A percentile compares a stretch with the other conserved stretches of the same genome.
Conservation (phyloP, 2,113 vertebrate species). For the Macaca nemestrina region DNA sequence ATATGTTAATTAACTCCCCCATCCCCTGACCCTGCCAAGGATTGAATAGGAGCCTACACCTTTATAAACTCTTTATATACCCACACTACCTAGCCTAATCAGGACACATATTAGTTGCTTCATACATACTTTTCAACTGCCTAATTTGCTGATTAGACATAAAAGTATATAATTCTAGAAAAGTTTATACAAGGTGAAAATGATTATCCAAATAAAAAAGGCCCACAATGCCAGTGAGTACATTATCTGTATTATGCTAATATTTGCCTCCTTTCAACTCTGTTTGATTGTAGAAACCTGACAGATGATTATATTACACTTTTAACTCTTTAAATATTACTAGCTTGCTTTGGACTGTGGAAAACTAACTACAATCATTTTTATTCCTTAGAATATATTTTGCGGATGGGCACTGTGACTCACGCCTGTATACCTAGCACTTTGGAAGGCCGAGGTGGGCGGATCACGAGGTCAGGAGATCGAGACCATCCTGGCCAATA, state of each 20-base stretch:
- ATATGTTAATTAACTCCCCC: not conserved
- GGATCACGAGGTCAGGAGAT: no score
- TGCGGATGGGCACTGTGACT: not conserved
- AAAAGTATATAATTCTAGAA: slow-evolving; percentile 1
- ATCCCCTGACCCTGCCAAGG: not conserved
- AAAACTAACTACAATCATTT: not conserved
- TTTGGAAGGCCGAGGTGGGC: no score
- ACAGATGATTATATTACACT: not conserved
- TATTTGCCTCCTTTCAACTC: not conserved
- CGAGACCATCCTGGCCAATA: no score
- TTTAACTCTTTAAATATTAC: not conserved
- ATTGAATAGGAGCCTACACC: not conserved
- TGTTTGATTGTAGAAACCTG: not conserved
- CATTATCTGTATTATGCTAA: not conserved
- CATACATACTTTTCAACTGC: not conserved
- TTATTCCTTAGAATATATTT: not conserved
- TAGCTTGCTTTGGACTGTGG: not conserved
- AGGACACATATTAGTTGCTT: not conserved
- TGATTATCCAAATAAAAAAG: not conserved
- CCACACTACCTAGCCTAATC: not conserved
- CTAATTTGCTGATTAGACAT: not conserved
- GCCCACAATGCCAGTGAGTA: not conserved
- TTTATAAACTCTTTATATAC: not conserved
- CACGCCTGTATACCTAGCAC: no score
- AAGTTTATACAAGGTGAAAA: not conserved